Evolutionary conservation across 2,888 invertebrate genomes (phyloP).

Genomic region (Apomyelois bistriatella): DNA sequence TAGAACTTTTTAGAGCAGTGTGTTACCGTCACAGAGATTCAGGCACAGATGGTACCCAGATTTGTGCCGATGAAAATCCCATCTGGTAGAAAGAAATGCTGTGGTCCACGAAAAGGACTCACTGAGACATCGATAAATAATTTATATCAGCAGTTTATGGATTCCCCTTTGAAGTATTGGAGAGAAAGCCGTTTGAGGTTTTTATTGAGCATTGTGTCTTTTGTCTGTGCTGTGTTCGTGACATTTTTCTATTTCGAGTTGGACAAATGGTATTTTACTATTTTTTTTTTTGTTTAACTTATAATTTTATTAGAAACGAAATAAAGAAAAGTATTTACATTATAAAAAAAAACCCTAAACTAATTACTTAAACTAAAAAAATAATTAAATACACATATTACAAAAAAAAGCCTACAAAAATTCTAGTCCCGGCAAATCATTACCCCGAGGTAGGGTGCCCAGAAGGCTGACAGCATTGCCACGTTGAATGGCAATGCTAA

Average conservation of each 20-base stretch:
- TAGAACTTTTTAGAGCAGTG: conserved; percentile 26
- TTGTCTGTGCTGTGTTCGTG: neutral
- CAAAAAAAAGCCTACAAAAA: too few species aligned
- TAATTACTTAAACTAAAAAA: too few species aligned
- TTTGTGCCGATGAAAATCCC: conserved; percentile 66
- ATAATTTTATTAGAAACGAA: too few species aligned
- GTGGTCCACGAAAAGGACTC: conserved; percentile 50
- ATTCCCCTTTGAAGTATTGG: conserved; percentile 11
- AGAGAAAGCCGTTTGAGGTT: conserved; percentile 2
- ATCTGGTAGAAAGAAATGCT: conserved; percentile 58
- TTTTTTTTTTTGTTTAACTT: too few species aligned
- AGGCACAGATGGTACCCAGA: conserved; percentile 71
- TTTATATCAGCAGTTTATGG: conserved; percentile 37
- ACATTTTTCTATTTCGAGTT: neutral
- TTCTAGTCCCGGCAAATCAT: too few species aligned
- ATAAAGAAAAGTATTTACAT: too few species aligned
- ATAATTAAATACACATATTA: too few species aligned
- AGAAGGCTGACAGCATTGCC: too few species aligned
- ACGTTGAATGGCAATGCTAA: too few species aligned
- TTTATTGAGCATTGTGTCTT: conserved; percentile 2
- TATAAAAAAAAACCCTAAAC: too few species aligned
- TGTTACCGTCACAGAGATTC: conserved; percentile 48
- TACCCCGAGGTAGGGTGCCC: too few species aligned
- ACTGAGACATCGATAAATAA: conserved; percentile 48
- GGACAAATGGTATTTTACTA: neutral